Conservation (phyloP, 2,797 vertebrate species). For the Florisuga fusca region DNA sequence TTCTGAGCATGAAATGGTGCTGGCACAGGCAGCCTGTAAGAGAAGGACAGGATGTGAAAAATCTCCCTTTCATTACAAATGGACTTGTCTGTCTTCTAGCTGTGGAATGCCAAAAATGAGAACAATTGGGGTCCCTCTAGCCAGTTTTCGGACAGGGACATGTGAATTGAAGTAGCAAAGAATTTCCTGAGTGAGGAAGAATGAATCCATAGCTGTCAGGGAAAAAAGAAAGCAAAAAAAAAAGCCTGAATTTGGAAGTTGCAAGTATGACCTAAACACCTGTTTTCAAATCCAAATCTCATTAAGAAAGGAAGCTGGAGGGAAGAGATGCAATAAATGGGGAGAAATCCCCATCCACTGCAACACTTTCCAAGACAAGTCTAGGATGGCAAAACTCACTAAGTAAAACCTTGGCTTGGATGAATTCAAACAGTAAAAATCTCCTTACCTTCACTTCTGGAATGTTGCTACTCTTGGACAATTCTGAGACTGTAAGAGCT, state of each 20-base stretch:
- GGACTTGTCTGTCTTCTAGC: neutral
- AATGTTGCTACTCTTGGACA: conserved; percentile 8
- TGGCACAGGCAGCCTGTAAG: conserved; percentile 10
- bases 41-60: conserved; percentile 40
- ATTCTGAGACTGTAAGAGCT: neutral
- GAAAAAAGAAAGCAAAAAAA: neutral
- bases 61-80: neutral
- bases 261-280: conserved; percentile 40
- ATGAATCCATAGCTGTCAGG: conserved; percentile 16
- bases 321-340: neutral
- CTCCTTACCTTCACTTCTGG: neutral
- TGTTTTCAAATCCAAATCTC: conserved; percentile 49
- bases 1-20: conserved; percentile 47
- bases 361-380: neutral
- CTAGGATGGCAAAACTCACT: neutral
- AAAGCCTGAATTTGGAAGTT: conserved; percentile 29
- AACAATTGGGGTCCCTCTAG: conserved; percentile 22
- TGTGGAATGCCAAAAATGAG: conserved; percentile 34
- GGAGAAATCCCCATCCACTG: neutral
- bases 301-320: conserved; percentile 34
- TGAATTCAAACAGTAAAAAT: neutral
- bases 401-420: neutral
- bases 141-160: conserved; percentile 7
- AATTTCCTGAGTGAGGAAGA: conserved; percentile 26
- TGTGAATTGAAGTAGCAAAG: conserved; percentile 26